These are phyloP conservation scores for Mongoloraphidia duomilia DNA, from an alignment of 2,888 invertebrate species.

Conservation along the genomic window DNA sequence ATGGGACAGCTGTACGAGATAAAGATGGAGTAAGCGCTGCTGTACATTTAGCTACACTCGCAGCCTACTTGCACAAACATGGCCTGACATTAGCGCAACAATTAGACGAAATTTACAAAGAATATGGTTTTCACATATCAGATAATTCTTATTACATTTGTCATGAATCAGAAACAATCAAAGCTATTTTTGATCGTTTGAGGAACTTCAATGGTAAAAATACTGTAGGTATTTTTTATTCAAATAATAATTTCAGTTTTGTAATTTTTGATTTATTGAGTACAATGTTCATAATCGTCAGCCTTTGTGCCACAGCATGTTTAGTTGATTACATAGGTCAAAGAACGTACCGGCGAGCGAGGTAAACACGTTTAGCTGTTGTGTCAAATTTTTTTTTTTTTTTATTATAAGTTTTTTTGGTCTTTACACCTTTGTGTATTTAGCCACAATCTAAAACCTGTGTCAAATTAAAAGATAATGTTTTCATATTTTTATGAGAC, in stretches of 20 bases:
- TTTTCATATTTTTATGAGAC: no score
- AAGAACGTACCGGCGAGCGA: not conserved
- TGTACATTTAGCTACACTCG: constrained; percentile 61
- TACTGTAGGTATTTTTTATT: constrained; percentile 33
- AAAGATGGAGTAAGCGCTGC: constrained; percentile 95
- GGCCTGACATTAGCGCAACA: constrained; percentile 43
- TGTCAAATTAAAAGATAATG: no score
- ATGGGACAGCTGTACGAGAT: constrained; percentile 73
- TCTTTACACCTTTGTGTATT: no score
- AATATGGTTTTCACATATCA: constrained; percentile 81
- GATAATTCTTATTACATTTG: constrained; percentile 85
- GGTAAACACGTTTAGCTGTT: not conserved
- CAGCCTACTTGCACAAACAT: constrained; percentile 48
- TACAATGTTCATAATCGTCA: not conserved
- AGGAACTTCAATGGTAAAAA: constrained; percentile 53
- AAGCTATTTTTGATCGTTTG: constrained; percentile 65
- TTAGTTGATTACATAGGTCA: no score
- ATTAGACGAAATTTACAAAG: constrained; percentile 60
- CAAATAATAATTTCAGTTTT: not conserved
- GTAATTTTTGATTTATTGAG: not conserved
- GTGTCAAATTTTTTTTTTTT: no score
- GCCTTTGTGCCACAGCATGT: no score
- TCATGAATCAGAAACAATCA: constrained; percentile 52
- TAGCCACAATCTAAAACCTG: no score
- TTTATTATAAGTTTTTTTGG: no score